Evolutionary conservation across 2,888 invertebrate genomes (phyloP).

Genomic region (Seira musarum): DNA sequence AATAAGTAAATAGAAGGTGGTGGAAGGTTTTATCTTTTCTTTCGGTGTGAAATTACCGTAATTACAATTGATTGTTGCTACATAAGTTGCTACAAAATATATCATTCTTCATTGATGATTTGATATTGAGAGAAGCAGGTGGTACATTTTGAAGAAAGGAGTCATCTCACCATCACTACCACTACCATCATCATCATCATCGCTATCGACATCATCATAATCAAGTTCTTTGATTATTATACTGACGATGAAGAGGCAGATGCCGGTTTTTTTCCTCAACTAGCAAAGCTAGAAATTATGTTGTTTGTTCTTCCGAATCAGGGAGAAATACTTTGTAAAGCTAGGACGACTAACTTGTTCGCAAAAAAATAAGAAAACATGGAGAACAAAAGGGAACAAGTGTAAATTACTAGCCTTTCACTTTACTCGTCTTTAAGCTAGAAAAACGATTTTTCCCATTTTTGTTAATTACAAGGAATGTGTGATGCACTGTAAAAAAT

Average conservation of each 20-base stretch:
- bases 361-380: not conserved
- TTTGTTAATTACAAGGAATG: not conserved
- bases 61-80: conserved; percentile 30
- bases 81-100: not conserved
- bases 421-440: not conserved
- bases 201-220: too few species aligned
- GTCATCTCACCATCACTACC: not conserved
- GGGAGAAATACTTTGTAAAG: not conserved
- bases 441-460: not conserved
- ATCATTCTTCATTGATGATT: not conserved
- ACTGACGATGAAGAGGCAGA: conserved; percentile 19
- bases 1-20: conserved; percentile 36
- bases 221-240: conserved; percentile 8
- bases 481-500: too few species aligned
- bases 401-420: conserved; percentile 42
- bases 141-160: not conserved
- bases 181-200: too few species aligned
- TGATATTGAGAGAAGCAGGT: not conserved
- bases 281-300: not conserved
- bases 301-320: not conserved
- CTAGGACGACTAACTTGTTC: too few species aligned
- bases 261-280: conserved; percentile 1
- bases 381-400: conserved; percentile 20
- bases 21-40: too few species aligned
- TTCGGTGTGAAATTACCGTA: conserved; percentile 48